Base-by-base conservation (phyloP, 2,113 vertebrate species). In the Eptesicus fuscus region DNA sequence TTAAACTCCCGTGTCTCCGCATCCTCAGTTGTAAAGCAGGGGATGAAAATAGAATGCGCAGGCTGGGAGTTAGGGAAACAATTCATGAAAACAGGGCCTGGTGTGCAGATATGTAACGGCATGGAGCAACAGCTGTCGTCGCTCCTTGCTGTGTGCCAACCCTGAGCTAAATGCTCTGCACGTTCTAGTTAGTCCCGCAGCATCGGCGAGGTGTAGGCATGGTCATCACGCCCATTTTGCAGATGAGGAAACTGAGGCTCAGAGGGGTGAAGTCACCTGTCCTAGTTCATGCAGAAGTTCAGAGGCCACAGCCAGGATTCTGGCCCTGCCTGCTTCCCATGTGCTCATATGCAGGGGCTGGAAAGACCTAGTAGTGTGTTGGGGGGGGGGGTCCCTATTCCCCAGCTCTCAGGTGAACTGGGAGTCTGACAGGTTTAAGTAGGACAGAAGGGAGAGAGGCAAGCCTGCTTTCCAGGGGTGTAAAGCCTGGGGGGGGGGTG, bases 21-120 rank as follows among this genome's bases (percentile, higher is more conserved):
- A 14, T 53, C 37, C 70, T 30, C 35, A 1, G 16, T 37, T 11
- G 30, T 59, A 7, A 69, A 51, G 5, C 30, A 35, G 53, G 53
- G 69, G 42, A 3, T 42, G 22, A 76, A 77, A 49, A 59, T 18
- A 73, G 90, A 10, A 4, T 5, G 1, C 51, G 0, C 7, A n/a
- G 83, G 78, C 69, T 25, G 44, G 49, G 91, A 69, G 77, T 28
- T 51, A 10, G 40, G 77, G 70, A 56, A 23, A 4, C 1, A 35
- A 23, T 25, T 70, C 35, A 2, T 0, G 44, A 3, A 5, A 14
- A 23, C 40, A 9, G 76, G 0, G 22, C 67, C 47, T 0, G 5
- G 47, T 7, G 0, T 1, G 10, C 32, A 1, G 5, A 10, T 0
- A 0, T 0, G 0, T 4, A 37, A 11, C 0, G 0, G 18, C 6